phyloP scores from a whole-genome alignment of 64 coral and sea anemone species.

The Orbicella faveolata region DNA sequence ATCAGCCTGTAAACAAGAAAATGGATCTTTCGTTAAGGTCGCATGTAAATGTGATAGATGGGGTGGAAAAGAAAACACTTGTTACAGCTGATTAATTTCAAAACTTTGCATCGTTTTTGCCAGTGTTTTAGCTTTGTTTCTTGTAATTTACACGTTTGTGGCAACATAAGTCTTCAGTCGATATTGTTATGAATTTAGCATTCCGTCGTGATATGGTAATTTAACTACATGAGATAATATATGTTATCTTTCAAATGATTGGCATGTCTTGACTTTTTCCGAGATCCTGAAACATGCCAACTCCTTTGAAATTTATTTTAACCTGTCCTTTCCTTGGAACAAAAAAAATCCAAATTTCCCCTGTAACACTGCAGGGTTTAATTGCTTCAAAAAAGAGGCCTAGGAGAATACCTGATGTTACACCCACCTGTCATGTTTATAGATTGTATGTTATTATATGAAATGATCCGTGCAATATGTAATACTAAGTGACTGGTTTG shows the following conservation, averaged over 20 bases:
- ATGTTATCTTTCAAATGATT: background rate
- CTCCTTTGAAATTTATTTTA: background rate
- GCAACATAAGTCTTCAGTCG: background rate
- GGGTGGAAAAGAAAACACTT: no score
- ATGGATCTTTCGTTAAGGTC: no score
- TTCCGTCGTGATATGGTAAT: conserved; percentile 53
- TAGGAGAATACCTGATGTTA: conserved; percentile 17
- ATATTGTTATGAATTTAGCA: conserved; percentile 39
- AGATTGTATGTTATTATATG: conserved; percentile 12
- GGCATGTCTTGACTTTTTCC: no score
- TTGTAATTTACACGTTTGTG: background rate
- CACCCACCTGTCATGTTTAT: conserved; percentile 39
- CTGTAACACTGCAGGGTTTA: background rate
- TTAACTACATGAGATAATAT: conserved; percentile 35
- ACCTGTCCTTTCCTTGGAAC: no score
- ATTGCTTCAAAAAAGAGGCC: background rate
- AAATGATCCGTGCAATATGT: conserved; percentile 55
- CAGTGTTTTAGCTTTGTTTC: background rate
- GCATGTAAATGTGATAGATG: no score
- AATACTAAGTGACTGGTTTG: conserved; percentile 42
- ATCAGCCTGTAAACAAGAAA: no score
- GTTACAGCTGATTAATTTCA: no score
- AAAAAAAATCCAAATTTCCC: background rate
- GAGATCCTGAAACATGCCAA: no score
- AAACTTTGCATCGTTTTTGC: no score